Percentiles rank a stretch among this genome's conserved stretches.
These are phyloP conservation scores for Triplophysa dalaica DNA, from an alignment of 2,113 vertebrate genomes.

Conservation along the genomic window DNA sequence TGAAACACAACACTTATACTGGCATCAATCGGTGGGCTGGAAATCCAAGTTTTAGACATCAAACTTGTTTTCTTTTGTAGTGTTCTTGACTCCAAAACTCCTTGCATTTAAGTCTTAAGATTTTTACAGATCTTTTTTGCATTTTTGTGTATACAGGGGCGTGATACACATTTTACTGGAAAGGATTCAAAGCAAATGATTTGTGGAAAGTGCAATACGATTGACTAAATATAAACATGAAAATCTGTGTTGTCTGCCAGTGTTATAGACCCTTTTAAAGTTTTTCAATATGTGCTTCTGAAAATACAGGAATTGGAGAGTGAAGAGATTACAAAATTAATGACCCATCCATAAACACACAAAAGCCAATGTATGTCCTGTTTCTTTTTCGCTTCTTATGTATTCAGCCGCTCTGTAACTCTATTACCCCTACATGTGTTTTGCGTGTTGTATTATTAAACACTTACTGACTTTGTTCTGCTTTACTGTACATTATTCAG, in stretches of 20 bases:
- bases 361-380: background rate
- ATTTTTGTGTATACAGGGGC: too few relatives aligned
- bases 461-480: background rate
- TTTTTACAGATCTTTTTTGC: background rate
- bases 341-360: background rate
- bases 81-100: background rate
- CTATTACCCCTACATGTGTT: constrained; percentile 8
- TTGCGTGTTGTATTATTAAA: constrained; percentile 18
- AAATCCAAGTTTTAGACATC: background rate
- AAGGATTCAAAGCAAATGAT: too few relatives aligned
- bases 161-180: too few relatives aligned
- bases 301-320: too few relatives aligned
- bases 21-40: background rate
- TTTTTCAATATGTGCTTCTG: too few relatives aligned
- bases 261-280: too few relatives aligned
- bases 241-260: too few relatives aligned
- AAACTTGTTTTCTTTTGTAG: background rate
- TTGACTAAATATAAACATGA: too few relatives aligned
- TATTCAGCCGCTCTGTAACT: background rate
- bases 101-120: background rate
- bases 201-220: too few relatives aligned
- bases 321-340: background rate
- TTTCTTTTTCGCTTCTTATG: background rate
- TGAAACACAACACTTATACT: background rate
- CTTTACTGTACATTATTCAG: constrained; percentile 27